A percentile compares a stretch with the other conserved stretches of the same genome.
Conservation (phyloP, 2,113 vertebrate species). For the Rhinolophus sinicus region DNA sequence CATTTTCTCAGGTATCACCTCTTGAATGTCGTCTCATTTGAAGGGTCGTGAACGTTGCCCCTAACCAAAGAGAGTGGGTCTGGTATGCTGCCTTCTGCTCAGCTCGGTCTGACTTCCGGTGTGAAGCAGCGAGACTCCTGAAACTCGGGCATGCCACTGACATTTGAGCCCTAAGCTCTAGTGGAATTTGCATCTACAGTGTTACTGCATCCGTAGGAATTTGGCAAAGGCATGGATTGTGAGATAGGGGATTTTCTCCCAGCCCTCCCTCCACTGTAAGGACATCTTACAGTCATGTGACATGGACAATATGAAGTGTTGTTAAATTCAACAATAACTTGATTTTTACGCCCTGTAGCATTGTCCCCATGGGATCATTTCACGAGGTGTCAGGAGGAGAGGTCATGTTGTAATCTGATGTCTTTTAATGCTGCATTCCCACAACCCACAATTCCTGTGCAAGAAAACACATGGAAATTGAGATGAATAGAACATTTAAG, state of each 20-base stretch:
- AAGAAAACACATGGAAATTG: neutral
- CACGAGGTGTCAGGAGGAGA: neutral
- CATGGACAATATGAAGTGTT: neutral
- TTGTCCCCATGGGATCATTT: neutral
- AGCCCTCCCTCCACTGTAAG: rapidly evolving
- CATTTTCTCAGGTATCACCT: neutral
- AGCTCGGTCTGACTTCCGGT: neutral
- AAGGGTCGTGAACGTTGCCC: neutral
- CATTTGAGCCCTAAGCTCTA: too few species aligned
- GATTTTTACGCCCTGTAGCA: rapidly evolving
- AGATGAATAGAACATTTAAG: neutral
- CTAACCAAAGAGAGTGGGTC: neutral
- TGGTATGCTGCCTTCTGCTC: neutral
- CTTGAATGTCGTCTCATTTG: neutral
- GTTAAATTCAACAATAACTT: neutral
- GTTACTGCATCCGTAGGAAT: too few species aligned
- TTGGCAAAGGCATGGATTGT: too few species aligned
- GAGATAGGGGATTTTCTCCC: neutral
- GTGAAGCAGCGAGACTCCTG: neutral
- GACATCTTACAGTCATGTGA: neutral
- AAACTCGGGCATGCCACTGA: rapidly evolving
- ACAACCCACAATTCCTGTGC: neutral
- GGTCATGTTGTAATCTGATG: neutral
- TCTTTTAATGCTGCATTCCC: neutral
- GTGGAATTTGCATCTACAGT: neutral